Evolutionary conservation across 1,140 invertebrate genomes (phyloP).

Genomic region (Bombyx mori): DNA sequence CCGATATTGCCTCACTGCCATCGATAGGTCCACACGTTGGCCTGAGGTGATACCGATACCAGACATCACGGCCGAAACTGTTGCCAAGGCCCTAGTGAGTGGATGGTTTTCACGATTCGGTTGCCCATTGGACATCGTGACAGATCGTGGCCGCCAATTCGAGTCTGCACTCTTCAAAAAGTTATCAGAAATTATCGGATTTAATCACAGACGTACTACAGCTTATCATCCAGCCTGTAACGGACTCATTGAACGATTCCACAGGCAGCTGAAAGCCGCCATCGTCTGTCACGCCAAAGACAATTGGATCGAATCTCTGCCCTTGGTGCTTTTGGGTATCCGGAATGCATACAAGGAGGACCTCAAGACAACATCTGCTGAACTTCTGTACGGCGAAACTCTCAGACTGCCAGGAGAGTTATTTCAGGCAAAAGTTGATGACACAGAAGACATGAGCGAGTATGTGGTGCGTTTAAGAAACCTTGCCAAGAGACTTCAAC

Average conservation of each 20-base stretch:
- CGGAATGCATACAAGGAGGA: not conserved
- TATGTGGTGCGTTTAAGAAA: not conserved
- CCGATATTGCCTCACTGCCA: not conserved
- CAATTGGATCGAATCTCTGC: not conserved
- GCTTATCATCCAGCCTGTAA: not conserved
- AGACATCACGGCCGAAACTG: not conserved
- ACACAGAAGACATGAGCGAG: not conserved
- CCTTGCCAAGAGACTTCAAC: not conserved
- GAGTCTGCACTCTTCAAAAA: not conserved
- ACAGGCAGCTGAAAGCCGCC: not conserved
- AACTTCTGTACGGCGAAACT: not conserved
- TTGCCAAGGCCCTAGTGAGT: not conserved
- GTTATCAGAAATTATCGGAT: not conserved
- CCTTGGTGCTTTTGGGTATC: not conserved
- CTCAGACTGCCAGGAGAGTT: not conserved
- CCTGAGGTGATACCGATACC: not conserved
- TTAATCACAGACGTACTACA: not conserved
- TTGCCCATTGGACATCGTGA: not conserved
- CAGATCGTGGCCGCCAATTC: not conserved
- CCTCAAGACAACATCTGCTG: not conserved
- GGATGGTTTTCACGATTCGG: not conserved
- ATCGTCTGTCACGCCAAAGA: not conserved
- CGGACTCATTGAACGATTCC: not conserved
- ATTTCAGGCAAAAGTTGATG: not conserved
- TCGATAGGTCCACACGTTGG: not conserved